Percentiles rank a stretch among this genome's conserved stretches.
Evolutionary conservation across 2,113 vertebrate genomes (phyloP).

Genomic region (Hydropotes inermis): DNA sequence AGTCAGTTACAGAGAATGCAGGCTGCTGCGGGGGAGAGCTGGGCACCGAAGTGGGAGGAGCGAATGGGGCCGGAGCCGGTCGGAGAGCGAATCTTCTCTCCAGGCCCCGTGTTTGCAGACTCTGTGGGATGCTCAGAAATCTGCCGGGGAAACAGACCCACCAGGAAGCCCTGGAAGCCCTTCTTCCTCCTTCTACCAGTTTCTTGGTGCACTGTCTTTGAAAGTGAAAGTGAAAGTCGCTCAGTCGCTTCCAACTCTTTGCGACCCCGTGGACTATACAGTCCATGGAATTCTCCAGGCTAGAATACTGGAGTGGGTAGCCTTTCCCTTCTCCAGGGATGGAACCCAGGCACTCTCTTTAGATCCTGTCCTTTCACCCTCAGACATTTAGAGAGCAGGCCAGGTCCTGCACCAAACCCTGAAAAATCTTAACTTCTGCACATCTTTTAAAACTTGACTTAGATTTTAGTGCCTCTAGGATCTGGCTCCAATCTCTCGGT

Average conservation of each 20-base stretch:
- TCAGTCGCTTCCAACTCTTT: neutral
- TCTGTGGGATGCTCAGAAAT: neutral
- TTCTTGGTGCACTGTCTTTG: fast-evolving
- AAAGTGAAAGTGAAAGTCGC: neutral
- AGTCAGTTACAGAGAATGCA: neutral
- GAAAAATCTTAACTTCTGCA: no score
- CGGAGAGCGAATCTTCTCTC: no score
- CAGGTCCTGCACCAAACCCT: neutral
- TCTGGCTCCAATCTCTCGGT: fast-evolving
- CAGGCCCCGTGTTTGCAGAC: fast-evolving
- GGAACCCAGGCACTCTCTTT: neutral
- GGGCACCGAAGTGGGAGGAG: fast-evolving
- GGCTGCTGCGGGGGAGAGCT: neutral
- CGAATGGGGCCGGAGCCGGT: fast-evolving
- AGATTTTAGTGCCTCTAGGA: neutral
- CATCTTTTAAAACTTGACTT: no score
- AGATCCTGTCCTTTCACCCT: neutral
- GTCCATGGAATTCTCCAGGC: neutral
- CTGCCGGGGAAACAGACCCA: fast-evolving
- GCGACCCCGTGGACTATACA: neutral
- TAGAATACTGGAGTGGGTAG: neutral
- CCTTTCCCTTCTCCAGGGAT: neutral
- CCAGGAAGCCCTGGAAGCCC: fast-evolving
- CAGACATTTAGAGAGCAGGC: neutral
- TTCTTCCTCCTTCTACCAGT: no score